Evolutionary conservation across 2,888 invertebrate genomes (phyloP), one percentile per base, ranked within the genome.

Genomic region (Apamea anceps): DNA sequence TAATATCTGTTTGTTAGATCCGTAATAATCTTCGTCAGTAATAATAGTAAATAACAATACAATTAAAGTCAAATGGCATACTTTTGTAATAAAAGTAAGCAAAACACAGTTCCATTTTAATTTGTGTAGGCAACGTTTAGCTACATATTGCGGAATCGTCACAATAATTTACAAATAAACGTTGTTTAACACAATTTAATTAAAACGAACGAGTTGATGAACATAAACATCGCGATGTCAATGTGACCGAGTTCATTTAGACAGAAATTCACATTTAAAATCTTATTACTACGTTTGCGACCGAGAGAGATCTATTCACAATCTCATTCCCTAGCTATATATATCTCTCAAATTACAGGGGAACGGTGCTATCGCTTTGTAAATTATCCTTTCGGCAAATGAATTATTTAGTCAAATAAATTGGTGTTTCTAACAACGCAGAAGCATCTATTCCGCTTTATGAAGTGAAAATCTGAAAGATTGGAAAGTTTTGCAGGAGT

Each of bases 231-330:
- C 78, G 81, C 83, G 85, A 91, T 88, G 91, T 86, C 92, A 89
- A 93, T 92, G 89, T 89, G 77, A 89, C 87, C 81, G 85, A 92
- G 91, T 94, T 94, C 93, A 94, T 95, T 95, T 93, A 91, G 91
- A 92, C 91, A 92, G 92, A 94, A 93, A 92, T 93, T 91, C 93
- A 92, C 95, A 94, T 95, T 95, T 94, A 94, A 95, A 95, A 94
- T 94, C 93, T 95, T 95, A 95, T 95, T 95, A 94, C 93, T 84
- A 85, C 87, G 88, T 90, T 90, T 86, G 90, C 87, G 89, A 91
- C 88, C 72, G 85, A 87, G 87, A 87, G 73, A 84, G 82, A 85
- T 88, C 85, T 87, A 89, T 91, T 90, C 89, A 80, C 85, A 83
- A 85, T 88, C 82, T 80, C 93, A 91, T 92, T 93, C 88, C 92